Conservation (phyloP, 2,797 vertebrate genomes). For the Phaenicophaeus curvirostris region DNA sequence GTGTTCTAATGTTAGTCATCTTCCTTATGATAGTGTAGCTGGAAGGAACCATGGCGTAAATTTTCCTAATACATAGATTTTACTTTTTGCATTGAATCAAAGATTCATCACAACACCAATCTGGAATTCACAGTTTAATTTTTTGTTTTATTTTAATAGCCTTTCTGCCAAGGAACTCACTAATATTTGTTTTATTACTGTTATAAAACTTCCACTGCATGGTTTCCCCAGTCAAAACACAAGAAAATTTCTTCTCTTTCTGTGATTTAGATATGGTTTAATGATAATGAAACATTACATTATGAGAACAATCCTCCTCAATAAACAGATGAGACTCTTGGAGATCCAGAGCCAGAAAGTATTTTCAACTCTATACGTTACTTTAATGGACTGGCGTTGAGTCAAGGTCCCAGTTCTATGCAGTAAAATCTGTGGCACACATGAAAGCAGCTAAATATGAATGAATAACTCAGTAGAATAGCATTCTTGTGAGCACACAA, state of each 20-base stretch:
- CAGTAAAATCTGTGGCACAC: background rate
- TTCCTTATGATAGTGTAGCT: background rate
- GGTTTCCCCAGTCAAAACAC: conserved; percentile 11
- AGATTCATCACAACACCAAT: conserved; percentile 13
- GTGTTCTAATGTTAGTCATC: background rate
- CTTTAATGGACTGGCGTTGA: background rate
- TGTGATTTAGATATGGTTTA: background rate
- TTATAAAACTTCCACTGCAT: conserved; percentile 4
- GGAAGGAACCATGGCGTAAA: background rate
- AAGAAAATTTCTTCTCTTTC: background rate
- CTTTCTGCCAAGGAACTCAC: conserved; percentile 22
- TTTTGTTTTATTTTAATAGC: conserved; percentile 52
- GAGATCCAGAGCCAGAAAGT: background rate
- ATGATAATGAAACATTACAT: background rate
- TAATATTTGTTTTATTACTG: conserved; percentile 19
- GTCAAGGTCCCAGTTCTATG: background rate
- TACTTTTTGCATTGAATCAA: conserved; percentile 8
- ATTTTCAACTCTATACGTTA: background rate
- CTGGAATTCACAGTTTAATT: conserved; percentile 43
- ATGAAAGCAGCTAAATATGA: background rate
- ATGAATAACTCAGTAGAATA: background rate
- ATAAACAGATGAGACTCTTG: background rate
- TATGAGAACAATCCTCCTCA: background rate
- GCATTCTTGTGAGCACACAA: background rate
- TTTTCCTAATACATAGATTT: conserved; percentile 1